Base-by-base conservation (phyloP, 1,140 invertebrate species). In the Heliconius hermathena region DNA sequence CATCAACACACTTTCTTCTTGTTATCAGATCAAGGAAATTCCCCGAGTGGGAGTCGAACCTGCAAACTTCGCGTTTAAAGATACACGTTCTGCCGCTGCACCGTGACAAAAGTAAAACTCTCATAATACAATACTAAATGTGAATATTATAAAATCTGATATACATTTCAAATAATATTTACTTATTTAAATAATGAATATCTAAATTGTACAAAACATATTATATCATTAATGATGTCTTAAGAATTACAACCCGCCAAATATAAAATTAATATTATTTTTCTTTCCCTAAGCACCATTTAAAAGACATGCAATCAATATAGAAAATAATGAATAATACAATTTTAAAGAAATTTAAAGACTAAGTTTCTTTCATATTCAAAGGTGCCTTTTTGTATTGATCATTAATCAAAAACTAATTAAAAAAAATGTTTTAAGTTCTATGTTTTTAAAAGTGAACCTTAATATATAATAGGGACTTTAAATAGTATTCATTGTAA, bases 271-370 rank as follows among this genome's bases (percentile, higher is more conserved):
- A 46, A 3, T 13, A 41, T 52, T 66, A 3, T 29, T 66, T 29
- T 26, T 26, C 60, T 66, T 29, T 66, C 8, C 13, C 22, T 66
- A 66, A 29, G 60, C 60, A 66, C 60, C 60, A 66, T 29, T 60
- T n/a, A 22, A 60, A 60, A 60, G 54, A 60, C 54, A 60, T n/a
- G 20, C n/a, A 60, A n/a, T 22, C n/a, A 60, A 66, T 66, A 66
- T 26, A 26, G 11, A 26, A n/a, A 13, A 29, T 16, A 13, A 16
- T 29, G 0, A 36, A 36, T 26, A 26, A 60, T 9, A 9, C 26
- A n/a, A 54, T 54, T 20, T 54, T 20, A 54, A 54, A 54, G 20
- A n/a, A 54, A 16, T 13, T 16, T 46, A 46, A 46, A 36, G 33
- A 36, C 6, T 36, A 36, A 36, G 33, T 36, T 36, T 46, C 1